These are phyloP conservation scores for Anorthoa munda DNA, from an alignment of 2,888 invertebrate genomes.

Conservation along the genomic window DNA sequence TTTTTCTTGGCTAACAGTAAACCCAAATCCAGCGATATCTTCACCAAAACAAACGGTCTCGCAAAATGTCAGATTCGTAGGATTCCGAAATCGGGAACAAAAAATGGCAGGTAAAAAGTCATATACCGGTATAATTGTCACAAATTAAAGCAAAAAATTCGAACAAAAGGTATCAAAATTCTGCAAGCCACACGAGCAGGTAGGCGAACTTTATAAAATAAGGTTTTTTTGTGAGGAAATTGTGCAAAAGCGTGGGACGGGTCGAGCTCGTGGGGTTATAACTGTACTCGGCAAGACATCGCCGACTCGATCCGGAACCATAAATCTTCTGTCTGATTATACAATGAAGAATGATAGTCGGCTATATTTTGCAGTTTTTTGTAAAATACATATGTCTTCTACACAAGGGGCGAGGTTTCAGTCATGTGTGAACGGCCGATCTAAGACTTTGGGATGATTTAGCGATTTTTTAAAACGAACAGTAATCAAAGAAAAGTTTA, in stretches of 20 bases:
- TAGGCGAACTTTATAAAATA: constrained; percentile 85
- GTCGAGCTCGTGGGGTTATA: constrained; percentile 75
- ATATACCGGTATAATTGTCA: constrained; percentile 91
- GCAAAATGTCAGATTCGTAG: constrained; percentile 85
- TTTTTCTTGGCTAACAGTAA: constrained; percentile 81
- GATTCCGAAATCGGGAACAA: constrained; percentile 79
- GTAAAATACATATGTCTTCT: constrained; percentile 34
- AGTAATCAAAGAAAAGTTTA: neutral
- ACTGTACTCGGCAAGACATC: constrained; percentile 84
- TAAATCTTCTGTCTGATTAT: constrained; percentile 75
- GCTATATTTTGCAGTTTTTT: constrained; percentile 53
- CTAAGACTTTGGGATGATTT: neutral
- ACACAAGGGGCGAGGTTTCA: constrained; percentile 1
- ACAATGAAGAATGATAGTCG: constrained; percentile 61
- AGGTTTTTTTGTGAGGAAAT: constrained; percentile 79
- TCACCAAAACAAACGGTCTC: constrained; percentile 86
- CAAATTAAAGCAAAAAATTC: constrained; percentile 90
- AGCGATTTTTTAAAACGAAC: neutral
- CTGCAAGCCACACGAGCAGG: constrained; percentile 91
- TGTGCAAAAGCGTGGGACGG: constrained; percentile 90
- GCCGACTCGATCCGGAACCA: constrained; percentile 73
- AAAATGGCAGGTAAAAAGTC: constrained; percentile 90
- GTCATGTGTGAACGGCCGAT: neutral
- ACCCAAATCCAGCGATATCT: constrained; percentile 76
- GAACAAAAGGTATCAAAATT: constrained; percentile 90